A percentile compares a stretch with the other conserved stretches of the same genome.
Evolutionary conservation across 1,140 invertebrate genomes (phyloP).

Genomic region (Maniola jurtina): DNA sequence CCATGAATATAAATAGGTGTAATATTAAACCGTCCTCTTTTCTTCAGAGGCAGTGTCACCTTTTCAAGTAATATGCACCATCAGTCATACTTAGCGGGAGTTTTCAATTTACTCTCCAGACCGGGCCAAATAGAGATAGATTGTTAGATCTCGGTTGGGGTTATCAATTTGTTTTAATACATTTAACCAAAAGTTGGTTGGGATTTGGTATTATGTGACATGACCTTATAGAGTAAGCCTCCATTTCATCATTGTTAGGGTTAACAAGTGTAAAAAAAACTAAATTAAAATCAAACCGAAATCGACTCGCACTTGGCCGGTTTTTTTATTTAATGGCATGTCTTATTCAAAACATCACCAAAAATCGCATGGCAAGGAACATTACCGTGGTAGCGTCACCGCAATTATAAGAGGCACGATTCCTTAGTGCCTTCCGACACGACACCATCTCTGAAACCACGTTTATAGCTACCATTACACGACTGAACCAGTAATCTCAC

Average conservation of each 20-base stretch:
- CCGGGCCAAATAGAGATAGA: conserved; percentile 68
- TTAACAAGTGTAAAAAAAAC: too few species aligned
- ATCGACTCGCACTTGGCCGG: too few species aligned
- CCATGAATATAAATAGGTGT: conserved; percentile 73
- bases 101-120: conserved; percentile 72
- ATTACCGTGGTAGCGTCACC: conserved; percentile 47
- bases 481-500: conserved; percentile 57
- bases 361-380: conserved; percentile 39
- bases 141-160: conserved; percentile 42
- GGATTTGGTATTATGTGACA: not conserved
- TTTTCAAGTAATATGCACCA: conserved; percentile 69
- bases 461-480: conserved; percentile 48
- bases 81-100: conserved; percentile 74
- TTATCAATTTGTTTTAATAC: conserved; percentile 33
- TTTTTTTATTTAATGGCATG: too few species aligned
- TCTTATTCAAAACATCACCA: not conserved
- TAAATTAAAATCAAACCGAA: too few species aligned
- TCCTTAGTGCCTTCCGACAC: conserved; percentile 62
- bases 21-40: conserved; percentile 74
- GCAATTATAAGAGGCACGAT: conserved; percentile 57
- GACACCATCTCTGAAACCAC: conserved; percentile 46
- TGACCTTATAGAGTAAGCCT: too few species aligned
- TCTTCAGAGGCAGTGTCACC: conserved; percentile 64
- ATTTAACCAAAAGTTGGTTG: not conserved
- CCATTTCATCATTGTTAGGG: too few species aligned